A percentile compares a stretch with the other conserved stretches of the same genome.
These are phyloP conservation scores for Nannobrachium achirus DNA, from an alignment of 2,113 vertebrate species.

Conservation along the genomic window DNA sequence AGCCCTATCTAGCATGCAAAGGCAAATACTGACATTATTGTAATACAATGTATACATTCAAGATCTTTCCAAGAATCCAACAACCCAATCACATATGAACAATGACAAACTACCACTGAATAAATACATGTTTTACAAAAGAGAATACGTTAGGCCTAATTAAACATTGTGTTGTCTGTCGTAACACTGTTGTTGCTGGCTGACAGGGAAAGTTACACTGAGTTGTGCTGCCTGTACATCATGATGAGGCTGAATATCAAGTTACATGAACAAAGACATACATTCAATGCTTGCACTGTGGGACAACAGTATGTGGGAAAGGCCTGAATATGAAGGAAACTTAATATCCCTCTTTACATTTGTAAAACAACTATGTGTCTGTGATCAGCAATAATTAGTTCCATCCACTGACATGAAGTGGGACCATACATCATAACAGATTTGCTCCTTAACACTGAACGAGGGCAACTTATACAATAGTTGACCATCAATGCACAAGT, in stretches of 20 bases:
- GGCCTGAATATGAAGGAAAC: constrained; percentile 29
- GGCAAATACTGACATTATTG: constrained; percentile 61
- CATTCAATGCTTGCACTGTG: constrained; percentile 53
- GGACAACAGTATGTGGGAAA: constrained; percentile 32
- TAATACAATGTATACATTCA: constrained; percentile 44
- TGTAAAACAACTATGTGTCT: constrained; percentile 44
- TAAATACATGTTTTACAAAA: constrained; percentile 40
- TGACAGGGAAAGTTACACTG: constrained; percentile 31
- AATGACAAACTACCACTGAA: constrained; percentile 39
- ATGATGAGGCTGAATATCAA: constrained; percentile 26
- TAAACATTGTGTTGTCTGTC: constrained; percentile 29
- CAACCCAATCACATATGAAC: constrained; percentile 32
- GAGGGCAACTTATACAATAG: constrained; percentile 41
- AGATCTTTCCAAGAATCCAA: constrained; percentile 31
- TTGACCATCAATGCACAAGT: constrained; percentile 25
- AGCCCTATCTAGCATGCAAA: constrained; percentile 65
- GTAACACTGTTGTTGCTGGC: constrained; percentile 8
- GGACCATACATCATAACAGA: constrained; percentile 34
- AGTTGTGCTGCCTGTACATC: constrained; percentile 35
- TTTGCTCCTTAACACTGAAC: constrained; percentile 14
- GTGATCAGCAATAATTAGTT: constrained; percentile 12
- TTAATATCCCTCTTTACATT: constrained; percentile 8
- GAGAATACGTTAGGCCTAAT: constrained; percentile 17
- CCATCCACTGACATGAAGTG: constrained; percentile 19
- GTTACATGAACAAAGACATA: constrained; percentile 45